These are phyloP conservation scores for Acanthosepion esculentum DNA, from an alignment of 2,888 invertebrate species.

Conservation along the genomic window DNA sequence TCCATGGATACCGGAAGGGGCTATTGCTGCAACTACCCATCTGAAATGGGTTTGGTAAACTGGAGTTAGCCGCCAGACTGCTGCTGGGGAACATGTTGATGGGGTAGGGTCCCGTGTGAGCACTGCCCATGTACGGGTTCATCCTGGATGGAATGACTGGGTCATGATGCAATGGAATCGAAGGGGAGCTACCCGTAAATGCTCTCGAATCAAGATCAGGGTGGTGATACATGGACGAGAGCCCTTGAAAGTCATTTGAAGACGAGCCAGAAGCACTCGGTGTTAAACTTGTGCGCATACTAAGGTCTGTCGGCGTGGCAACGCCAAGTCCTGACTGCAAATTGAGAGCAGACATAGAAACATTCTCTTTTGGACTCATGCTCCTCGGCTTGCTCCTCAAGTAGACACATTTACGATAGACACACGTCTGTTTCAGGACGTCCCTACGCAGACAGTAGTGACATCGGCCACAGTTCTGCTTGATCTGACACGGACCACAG, in stretches of 20 bases:
- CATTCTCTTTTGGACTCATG: constrained; percentile 47
- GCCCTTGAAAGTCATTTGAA: constrained; percentile 46
- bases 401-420: constrained; percentile 70
- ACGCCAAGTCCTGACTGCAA: constrained; percentile 47
- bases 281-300: constrained; percentile 45
- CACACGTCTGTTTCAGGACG: constrained; percentile 69
- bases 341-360: constrained; percentile 48
- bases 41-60: constrained; percentile 47
- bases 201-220: constrained; percentile 48
- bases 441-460: constrained; percentile 68
- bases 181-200: constrained; percentile 45
- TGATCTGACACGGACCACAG: constrained; percentile 70
- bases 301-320: constrained; percentile 47
- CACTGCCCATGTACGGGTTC: constrained; percentile 44
- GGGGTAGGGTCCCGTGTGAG: constrained; percentile 47
- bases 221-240: constrained; percentile 48
- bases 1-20: constrained; percentile 47
- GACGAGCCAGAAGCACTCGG: constrained; percentile 42
- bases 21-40: constrained; percentile 48
- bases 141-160: constrained; percentile 48
- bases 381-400: constrained; percentile 62
- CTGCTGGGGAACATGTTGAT: constrained; percentile 48
- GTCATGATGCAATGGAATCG: constrained; percentile 48
- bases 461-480: constrained; percentile 70
- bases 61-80: constrained; percentile 43